phyloP scores from a whole-genome alignment of 2,797 vertebrate genomes.

The Hemitrygon akajei region DNA sequence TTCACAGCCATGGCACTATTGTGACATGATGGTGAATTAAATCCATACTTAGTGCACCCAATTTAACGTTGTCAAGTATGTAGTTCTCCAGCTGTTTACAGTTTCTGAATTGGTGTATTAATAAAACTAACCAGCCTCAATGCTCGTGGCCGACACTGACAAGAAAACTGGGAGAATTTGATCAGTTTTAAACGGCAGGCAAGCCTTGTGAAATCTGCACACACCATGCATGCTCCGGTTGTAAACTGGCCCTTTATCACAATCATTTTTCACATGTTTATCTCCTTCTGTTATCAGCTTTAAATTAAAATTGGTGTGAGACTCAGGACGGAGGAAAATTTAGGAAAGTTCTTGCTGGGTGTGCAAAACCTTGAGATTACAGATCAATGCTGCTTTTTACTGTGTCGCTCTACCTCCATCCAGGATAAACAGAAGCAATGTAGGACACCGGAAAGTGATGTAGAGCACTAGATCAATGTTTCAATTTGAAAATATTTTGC shows the following conservation, averaged over 20 bases:
- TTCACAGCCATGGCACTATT: background rate
- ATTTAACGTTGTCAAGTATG: background rate
- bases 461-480: background rate
- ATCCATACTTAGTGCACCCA: background rate
- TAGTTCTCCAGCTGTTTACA: background rate
- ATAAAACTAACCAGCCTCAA: background rate
- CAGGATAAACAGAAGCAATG: background rate
- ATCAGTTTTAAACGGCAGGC: background rate
- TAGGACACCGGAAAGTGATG: background rate
- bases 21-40: too few species aligned
- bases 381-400: background rate
- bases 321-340: background rate
- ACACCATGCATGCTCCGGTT: background rate
- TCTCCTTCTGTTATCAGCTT: background rate
- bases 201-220: background rate
- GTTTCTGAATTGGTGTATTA: background rate
- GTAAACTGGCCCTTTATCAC: background rate
- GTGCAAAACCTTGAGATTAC: background rate
- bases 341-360: background rate
- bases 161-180: background rate
- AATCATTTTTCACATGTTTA: background rate
- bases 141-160: background rate
- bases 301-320: background rate
- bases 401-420: background rate
- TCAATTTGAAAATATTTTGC: background rate